Evolutionary conservation across 2,888 invertebrate genomes (phyloP).

Genomic region (Eutolmus rufibarbis): DNA sequence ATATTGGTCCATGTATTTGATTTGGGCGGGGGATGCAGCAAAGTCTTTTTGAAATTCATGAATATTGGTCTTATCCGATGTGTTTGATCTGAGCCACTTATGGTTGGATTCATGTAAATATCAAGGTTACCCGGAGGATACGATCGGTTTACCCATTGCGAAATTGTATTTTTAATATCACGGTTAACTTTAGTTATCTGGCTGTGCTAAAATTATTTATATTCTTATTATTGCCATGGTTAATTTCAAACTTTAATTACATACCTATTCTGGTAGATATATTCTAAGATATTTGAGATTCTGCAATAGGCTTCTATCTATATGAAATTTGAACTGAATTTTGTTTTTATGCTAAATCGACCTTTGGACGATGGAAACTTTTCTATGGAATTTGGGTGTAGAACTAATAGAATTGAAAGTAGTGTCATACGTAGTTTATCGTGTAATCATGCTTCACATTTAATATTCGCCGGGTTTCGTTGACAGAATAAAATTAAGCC

Average conservation of each 20-base stretch:
- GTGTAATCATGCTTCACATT: too few relatives aligned
- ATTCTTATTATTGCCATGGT: background rate
- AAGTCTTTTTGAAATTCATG: background rate
- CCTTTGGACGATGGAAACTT: too few relatives aligned
- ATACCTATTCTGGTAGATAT: too few relatives aligned
- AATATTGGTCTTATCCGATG: background rate
- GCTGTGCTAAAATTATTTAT: background rate
- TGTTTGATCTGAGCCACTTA: background rate
- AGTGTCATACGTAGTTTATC: too few relatives aligned
- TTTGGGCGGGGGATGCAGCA: background rate
- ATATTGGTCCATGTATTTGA: background rate
- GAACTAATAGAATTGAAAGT: too few relatives aligned
- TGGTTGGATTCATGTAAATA: background rate
- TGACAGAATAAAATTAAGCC: too few relatives aligned
- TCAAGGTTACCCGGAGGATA: background rate
- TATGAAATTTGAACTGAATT: too few relatives aligned
- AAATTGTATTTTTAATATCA: background rate
- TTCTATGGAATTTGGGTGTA: too few relatives aligned
- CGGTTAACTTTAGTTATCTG: background rate
- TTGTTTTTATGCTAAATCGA: too few relatives aligned
- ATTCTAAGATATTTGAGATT: too few relatives aligned
- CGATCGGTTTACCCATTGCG: background rate
- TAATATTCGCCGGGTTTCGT: too few relatives aligned
- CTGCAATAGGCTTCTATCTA: too few relatives aligned
- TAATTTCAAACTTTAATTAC: background rate